Percentiles rank a stretch among this genome's conserved stretches.
Conservation (phyloP, 2,113 vertebrate species). For the Naja naja region DNA sequence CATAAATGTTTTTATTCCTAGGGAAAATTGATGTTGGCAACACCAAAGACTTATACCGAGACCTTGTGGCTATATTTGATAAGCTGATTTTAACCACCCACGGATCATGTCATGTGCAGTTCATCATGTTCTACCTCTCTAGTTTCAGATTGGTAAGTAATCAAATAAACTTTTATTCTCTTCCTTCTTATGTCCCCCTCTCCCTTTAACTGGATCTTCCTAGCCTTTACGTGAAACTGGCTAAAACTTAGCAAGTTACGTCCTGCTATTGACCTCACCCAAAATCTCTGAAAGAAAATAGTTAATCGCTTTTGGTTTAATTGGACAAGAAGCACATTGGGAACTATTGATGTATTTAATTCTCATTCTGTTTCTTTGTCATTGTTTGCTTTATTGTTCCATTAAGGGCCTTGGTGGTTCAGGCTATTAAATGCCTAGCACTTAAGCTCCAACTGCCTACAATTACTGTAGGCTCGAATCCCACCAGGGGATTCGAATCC, state of each 20-base stretch:
- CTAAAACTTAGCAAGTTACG: neutral
- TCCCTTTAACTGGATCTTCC: neutral
- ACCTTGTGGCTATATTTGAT: slow-evolving; percentile 86
- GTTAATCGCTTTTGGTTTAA: neutral
- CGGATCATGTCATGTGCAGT: slow-evolving; percentile 91
- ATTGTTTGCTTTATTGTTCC: neutral
- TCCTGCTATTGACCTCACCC: neutral
- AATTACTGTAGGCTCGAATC: no score
- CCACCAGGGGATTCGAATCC: no score
- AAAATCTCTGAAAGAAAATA: neutral
- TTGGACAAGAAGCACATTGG: neutral
- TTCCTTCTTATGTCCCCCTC: neutral
- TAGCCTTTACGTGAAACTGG: neutral
- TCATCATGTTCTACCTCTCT: slow-evolving; percentile 89
- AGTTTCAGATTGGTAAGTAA: slow-evolving; percentile 93
- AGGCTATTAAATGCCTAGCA: no score
- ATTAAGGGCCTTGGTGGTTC: no score
- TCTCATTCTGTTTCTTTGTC: neutral
- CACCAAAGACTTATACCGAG: slow-evolving; percentile 87
- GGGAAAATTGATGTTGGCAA: slow-evolving; percentile 76
- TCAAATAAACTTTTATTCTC: neutral
- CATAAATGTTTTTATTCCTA: slow-evolving; percentile 48
- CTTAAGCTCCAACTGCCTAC: no score
- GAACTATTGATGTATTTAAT: neutral
- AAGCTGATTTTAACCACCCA: slow-evolving; percentile 94